Conservation (phyloP, 2,888 invertebrate species). For the Macrostomum cliftonense region DNA sequence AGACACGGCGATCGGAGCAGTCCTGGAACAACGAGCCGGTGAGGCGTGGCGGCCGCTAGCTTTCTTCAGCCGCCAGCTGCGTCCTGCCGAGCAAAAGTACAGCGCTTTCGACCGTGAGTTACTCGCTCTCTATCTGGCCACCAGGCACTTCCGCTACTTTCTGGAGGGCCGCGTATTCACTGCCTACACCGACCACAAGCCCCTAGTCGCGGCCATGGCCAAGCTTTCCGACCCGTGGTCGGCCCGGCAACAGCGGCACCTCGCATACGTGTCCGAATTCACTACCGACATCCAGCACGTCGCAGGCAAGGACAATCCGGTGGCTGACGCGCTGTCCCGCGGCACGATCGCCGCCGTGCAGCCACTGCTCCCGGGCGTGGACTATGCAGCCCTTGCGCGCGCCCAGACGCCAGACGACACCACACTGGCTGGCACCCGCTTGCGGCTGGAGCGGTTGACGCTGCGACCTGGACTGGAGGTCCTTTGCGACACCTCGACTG, state of each 20-base stretch:
- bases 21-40: neutral
- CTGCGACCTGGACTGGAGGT: neutral
- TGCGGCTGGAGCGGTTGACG: constrained; percentile 1
- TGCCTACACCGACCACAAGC: constrained; percentile 19
- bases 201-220: constrained; percentile 23
- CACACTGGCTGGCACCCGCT: neutral
- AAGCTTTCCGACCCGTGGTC: constrained; percentile 21
- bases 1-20: neutral
- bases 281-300: constrained; percentile 27
- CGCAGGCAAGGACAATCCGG: constrained; percentile 2
- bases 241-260: constrained; percentile 26
- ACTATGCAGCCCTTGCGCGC: constrained; percentile 1
- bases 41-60: constrained; percentile 11
- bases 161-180: constrained; percentile 26
- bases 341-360: neutral
- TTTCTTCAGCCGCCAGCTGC: constrained; percentile 10
- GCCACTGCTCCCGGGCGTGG: neutral
- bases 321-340: constrained; percentile 5
- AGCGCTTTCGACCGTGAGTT: constrained; percentile 1
- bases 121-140: constrained; percentile 1
- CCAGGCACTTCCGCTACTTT: constrained; percentile 12
- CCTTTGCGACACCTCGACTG: constrained; percentile 7
- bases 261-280: constrained; percentile 24
- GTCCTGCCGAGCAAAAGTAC: neutral
- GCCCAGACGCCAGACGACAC: neutral